phyloP scores from a whole-genome alignment of 1,140 invertebrate genomes.

The Mactra quadrangularis region DNA sequence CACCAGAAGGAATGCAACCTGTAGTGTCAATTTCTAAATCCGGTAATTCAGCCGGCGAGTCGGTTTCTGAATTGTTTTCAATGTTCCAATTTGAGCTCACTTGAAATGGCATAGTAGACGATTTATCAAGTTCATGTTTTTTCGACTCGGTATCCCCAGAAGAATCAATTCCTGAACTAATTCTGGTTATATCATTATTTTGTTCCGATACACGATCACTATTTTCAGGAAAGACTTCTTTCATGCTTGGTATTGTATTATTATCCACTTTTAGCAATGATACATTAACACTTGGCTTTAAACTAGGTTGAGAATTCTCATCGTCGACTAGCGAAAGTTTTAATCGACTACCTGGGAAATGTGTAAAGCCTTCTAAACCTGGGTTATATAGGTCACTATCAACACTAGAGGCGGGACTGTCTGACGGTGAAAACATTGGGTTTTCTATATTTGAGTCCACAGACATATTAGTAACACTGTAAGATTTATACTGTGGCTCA shows the following conservation, averaged over 20 bases:
- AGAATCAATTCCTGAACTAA: no score
- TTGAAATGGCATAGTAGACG: slow-evolving; percentile 22
- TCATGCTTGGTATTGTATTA: background rate
- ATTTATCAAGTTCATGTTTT: background rate
- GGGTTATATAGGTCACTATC: slow-evolving; percentile 70
- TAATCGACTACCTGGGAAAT: slow-evolving; percentile 27
- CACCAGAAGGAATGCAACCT: slow-evolving; percentile 11
- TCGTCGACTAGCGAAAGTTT: slow-evolving; percentile 28
- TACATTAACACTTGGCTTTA: background rate
- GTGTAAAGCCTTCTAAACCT: background rate
- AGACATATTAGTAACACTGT: slow-evolving; percentile 70
- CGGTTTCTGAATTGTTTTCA: slow-evolving; percentile 47
- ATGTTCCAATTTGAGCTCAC: slow-evolving; percentile 51
- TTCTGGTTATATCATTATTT: background rate
- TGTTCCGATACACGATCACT: background rate
- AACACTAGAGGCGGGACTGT: slow-evolving; percentile 74
- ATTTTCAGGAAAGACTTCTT: slow-evolving; percentile 21
- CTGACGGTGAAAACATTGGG: slow-evolving; percentile 63
- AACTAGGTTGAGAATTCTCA: background rate
- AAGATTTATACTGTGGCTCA: slow-evolving; percentile 73
- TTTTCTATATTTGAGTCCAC: slow-evolving; percentile 72
- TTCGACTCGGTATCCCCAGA: no score
- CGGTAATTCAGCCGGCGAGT: slow-evolving; percentile 14
- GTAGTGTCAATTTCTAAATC: slow-evolving; percentile 40
- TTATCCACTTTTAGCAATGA: background rate